These are phyloP conservation scores for Lacerta bilineata DNA, from an alignment of 2,797 vertebrate genomes.

Conservation along the genomic window DNA sequence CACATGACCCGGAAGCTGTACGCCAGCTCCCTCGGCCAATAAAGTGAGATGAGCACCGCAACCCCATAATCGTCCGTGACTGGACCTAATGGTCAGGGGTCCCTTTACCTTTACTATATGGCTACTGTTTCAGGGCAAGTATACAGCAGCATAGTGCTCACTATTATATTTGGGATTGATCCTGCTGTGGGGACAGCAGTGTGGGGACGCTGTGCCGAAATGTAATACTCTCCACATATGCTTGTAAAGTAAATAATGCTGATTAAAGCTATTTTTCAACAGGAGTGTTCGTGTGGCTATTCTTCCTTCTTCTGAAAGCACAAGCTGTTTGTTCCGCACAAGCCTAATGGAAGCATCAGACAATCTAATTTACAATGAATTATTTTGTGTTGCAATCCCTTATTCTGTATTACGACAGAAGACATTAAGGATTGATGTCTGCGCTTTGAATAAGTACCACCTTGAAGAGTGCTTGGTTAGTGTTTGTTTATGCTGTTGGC, in stretches of 20 bases:
- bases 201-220: not conserved
- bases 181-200: not conserved
- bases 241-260: not conserved
- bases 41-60: no score
- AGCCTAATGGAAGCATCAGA: constrained; percentile 81
- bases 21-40: no score
- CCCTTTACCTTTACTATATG: not conserved
- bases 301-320: constrained; percentile 90
- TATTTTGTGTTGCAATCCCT: constrained; percentile 90
- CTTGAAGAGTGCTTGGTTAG: constrained; percentile 92
- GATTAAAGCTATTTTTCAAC: constrained; percentile 17
- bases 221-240: not conserved
- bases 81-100: no score
- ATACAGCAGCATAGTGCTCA: not conserved
- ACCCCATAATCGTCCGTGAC: no score
- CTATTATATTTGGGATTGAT: not conserved
- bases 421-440: constrained; percentile 93
- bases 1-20: no score
- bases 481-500: constrained; percentile 25
- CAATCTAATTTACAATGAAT: constrained; percentile 86
- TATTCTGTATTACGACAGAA: constrained; percentile 90
- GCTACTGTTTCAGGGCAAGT: not conserved
- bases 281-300: constrained; percentile 91
- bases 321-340: constrained; percentile 92
- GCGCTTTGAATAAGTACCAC: constrained; percentile 84